These are phyloP conservation scores for Lithobates sylvaticus DNA, from an alignment of 2,797 vertebrate species.

Conservation along the genomic window DNA sequence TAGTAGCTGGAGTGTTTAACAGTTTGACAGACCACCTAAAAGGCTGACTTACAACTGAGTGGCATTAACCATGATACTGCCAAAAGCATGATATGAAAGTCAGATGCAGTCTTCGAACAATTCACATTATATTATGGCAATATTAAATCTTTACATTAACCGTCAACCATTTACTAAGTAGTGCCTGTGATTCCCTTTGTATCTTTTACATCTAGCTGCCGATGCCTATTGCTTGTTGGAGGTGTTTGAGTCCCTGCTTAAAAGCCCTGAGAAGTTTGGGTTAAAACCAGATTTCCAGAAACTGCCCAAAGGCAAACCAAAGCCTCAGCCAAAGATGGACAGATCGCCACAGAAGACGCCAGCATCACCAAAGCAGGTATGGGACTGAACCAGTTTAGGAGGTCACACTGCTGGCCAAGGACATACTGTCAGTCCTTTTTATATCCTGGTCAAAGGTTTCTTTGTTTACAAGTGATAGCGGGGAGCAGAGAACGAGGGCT, in stretches of 20 bases:
- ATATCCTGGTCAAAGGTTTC: no score
- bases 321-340: neutral
- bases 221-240: slow-evolving; percentile 89
- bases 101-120: no score
- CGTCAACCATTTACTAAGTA: neutral
- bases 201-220: slow-evolving; percentile 71
- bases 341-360: slow-evolving; percentile 35
- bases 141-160: neutral
- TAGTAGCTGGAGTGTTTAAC: no score
- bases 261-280: slow-evolving; percentile 74
- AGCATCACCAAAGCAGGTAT: slow-evolving; percentile 65
- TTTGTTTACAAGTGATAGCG: no score
- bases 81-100: no score
- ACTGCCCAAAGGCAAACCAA: neutral
- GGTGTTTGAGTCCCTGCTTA: slow-evolving; percentile 76
- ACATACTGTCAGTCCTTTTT: neutral
- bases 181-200: neutral
- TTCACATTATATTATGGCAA: no score
- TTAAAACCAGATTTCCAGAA: slow-evolving; percentile 73
- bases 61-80: no score
- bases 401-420: neutral
- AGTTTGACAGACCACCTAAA: no score
- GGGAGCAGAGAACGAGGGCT: no score
- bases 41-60: no score
- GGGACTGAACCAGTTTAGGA: neutral